phyloP scores from a whole-genome alignment of 2,797 vertebrate genomes.

The Taenioides sp. region DNA sequence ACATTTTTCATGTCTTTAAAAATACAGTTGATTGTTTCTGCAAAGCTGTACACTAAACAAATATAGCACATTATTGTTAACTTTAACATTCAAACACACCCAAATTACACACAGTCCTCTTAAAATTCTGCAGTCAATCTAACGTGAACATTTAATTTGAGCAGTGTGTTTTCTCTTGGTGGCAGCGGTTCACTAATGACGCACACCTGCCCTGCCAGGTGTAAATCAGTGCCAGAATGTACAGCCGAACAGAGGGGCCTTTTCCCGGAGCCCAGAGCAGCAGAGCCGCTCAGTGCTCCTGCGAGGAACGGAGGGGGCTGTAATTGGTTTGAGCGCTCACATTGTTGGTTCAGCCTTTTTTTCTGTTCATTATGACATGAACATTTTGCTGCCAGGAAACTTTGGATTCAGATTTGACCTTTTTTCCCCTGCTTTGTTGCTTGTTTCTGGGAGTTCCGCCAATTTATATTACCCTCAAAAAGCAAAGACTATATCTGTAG shows the following conservation, averaged over 20 bases:
- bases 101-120: neutral
- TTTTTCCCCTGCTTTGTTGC: constrained; percentile 50
- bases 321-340: constrained; percentile 42
- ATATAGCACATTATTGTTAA: no score
- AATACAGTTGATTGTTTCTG: neutral
- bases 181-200: constrained; percentile 33
- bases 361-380: constrained; percentile 55
- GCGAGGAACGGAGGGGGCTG: constrained; percentile 21
- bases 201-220: constrained; percentile 46
- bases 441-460: constrained; percentile 52
- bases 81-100: neutral
- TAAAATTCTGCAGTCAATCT: neutral
- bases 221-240: constrained; percentile 41
- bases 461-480: constrained; percentile 39
- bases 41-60: no score
- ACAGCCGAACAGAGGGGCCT: constrained; percentile 11
- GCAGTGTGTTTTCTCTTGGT: constrained; percentile 33
- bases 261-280: constrained; percentile 21
- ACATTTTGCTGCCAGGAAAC: constrained; percentile 56
- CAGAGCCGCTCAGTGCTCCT: constrained; percentile 20
- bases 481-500: constrained; percentile 20
- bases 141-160: constrained; percentile 17
- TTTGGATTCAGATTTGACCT: constrained; percentile 52
- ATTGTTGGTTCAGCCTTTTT: constrained; percentile 42
- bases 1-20: neutral